Evolutionary conservation across 1,140 invertebrate species (phyloP).

Genomic region (Conopomorpha cramerella): DNA sequence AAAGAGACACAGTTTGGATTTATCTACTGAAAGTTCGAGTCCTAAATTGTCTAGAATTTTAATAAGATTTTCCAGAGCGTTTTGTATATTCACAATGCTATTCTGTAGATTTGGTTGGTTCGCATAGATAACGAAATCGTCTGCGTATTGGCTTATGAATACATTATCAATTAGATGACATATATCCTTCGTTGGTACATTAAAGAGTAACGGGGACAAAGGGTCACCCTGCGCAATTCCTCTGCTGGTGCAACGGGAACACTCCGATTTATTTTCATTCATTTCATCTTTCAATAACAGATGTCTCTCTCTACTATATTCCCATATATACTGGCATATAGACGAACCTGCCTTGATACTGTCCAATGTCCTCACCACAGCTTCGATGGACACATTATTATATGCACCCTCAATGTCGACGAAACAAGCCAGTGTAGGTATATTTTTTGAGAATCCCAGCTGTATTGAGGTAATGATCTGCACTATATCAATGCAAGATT

Average conservation of each 20-base stretch:
- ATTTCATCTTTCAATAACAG: background rate
- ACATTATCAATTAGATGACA: background rate
- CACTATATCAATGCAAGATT: constrained; percentile 4
- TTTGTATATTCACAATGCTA: background rate
- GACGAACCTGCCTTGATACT: background rate
- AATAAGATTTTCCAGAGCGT: background rate
- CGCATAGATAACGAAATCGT: constrained; percentile 1
- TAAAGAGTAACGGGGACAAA: constrained; percentile 3
- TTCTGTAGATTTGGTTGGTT: background rate
- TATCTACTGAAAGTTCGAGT: background rate
- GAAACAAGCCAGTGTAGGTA: constrained; percentile 1
- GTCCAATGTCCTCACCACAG: background rate
- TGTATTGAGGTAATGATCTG: background rate
- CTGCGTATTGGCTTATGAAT: constrained; percentile 3
- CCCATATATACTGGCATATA: constrained; percentile 1
- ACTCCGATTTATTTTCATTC: background rate
- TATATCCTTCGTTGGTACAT: background rate
- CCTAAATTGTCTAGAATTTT: background rate
- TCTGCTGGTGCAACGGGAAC: background rate
- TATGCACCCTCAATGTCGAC: constrained; percentile 2
- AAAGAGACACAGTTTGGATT: background rate
- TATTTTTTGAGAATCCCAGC: constrained; percentile 1
- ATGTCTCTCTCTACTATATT: background rate
- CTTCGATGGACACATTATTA: constrained; percentile 1
- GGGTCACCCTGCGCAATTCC: background rate